Percentiles rank a stretch among this genome's conserved stretches.
phyloP scores from a whole-genome alignment of 2,888 invertebrate species.

The Nymphalis urticae region DNA sequence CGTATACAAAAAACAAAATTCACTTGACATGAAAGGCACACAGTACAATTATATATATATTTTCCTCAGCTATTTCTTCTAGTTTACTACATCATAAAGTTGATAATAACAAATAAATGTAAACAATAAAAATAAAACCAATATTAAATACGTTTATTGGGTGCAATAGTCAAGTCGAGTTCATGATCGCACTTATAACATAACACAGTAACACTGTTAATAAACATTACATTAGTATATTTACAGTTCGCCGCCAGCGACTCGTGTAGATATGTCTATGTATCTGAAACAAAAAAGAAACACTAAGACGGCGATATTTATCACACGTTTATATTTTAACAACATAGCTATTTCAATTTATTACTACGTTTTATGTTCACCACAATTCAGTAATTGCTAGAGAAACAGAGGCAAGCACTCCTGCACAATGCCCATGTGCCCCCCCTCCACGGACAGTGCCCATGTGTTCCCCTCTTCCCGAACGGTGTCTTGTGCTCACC shows the following conservation, averaged over 20 bases:
- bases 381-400: too few species aligned
- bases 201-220: constrained; percentile 13
- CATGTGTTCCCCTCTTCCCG: too few species aligned
- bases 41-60: too few species aligned
- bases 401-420: too few species aligned
- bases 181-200: constrained; percentile 11
- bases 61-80: neutral
- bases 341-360: too few species aligned
- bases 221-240: constrained; percentile 27
- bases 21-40: too few species aligned
- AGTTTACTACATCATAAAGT: neutral
- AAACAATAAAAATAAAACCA: constrained; percentile 7
- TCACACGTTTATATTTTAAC: too few species aligned
- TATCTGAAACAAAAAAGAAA: neutral
- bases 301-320: neutral
- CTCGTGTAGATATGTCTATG: constrained; percentile 8
- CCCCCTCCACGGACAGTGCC: too few species aligned
- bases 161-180: constrained; percentile 1
- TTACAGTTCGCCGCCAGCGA: constrained; percentile 44
- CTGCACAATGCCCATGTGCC: too few species aligned
- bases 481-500: neutral
- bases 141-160: constrained; percentile 14
- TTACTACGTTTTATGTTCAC: too few species aligned
- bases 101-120: neutral
- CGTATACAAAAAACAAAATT: too few species aligned